Base-by-base conservation (phyloP, 2,797 vertebrate genomes). In the Sparidentex hasta region DNA sequence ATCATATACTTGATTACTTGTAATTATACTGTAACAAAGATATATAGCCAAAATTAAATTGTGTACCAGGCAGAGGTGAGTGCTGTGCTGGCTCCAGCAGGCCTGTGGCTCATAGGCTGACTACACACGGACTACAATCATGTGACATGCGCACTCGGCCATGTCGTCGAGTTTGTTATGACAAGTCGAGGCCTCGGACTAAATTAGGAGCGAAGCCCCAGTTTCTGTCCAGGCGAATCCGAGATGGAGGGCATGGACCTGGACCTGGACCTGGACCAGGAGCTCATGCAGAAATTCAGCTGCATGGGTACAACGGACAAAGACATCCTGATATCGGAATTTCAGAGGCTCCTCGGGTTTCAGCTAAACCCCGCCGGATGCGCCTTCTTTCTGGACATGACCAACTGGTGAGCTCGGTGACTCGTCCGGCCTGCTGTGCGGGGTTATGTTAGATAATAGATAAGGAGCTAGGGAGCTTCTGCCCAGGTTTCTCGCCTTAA, bases 281-380 rank as follows among this genome's bases (percentile, higher is more conserved):
- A 99, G 95, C 96, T 99, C 85, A 97, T 98, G 97, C 97, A 99
- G 95, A 98, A 97, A 95, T 99, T 99, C 90, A 99, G 97, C 95
- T 99, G 98, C 94, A 93, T 98, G 96, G 97, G 97, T 25, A 98
- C 97, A 66, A 98, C 97, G 18, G 98, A 99, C 92, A 99, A 98
- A 96, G 98, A 99, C 89, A 97, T 99, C 77, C 95, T 99, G 20
- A 99, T 99, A 87, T 97, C 97, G 52, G 97, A 98, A 94, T 98
- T 98, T 90, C 98, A 99, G 94, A 95, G 97, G 87, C 96, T 99
- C 13, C 97, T 99, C 13, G 97, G 98, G 14, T 99, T 99, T 82
- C 98, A 98, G 93, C 96, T 99, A n/a, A 98, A 98, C 94, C 97
- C 97, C 73, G 97, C 98, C 46, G 97, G 97, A 93, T 98, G 98